These are phyloP conservation scores for Drosophila acutilabella DNA, from an alignment of 2,888 invertebrate genomes.

Conservation along the genomic window DNA sequence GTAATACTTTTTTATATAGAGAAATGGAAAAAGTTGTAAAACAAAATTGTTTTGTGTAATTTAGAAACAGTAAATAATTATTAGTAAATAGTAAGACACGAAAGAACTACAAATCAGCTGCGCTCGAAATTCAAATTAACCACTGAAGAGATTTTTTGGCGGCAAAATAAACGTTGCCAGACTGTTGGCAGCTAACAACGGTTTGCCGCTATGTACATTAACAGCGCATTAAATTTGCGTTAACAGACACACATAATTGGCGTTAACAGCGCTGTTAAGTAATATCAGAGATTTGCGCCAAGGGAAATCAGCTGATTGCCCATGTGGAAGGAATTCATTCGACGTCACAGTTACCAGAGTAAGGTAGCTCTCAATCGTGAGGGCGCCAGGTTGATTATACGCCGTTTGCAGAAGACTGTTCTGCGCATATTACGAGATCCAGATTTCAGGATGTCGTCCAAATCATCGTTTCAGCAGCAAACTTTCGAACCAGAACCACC, in stretches of 20 bases:
- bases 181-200: constrained; percentile 17
- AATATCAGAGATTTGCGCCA: constrained; percentile 34
- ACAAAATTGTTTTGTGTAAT: constrained; percentile 53
- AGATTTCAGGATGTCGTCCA: constrained; percentile 63
- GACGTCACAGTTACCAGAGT: constrained; percentile 48
- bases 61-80: constrained; percentile 20
- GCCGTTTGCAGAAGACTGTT: constrained; percentile 59
- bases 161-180: constrained; percentile 33
- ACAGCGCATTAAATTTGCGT: constrained; percentile 40
- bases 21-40: constrained; percentile 43
- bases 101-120: constrained; percentile 12
- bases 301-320: constrained; percentile 55
- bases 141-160: constrained; percentile 18
- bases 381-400: constrained; percentile 55
- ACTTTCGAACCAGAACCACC: constrained; percentile 27
- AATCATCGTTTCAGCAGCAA: constrained; percentile 34
- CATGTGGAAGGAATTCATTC: constrained; percentile 54
- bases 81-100: constrained; percentile 25
- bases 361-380: constrained; percentile 47
- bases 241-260: constrained; percentile 31
- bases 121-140: constrained; percentile 17
- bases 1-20: constrained; percentile 11
- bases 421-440: constrained; percentile 58
- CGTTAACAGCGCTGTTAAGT: constrained; percentile 35
- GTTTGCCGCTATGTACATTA: constrained; percentile 44